These are phyloP conservation scores for Ptiloglossa arizonensis DNA, from an alignment of 1,140 invertebrate species.

Conservation along the genomic window DNA sequence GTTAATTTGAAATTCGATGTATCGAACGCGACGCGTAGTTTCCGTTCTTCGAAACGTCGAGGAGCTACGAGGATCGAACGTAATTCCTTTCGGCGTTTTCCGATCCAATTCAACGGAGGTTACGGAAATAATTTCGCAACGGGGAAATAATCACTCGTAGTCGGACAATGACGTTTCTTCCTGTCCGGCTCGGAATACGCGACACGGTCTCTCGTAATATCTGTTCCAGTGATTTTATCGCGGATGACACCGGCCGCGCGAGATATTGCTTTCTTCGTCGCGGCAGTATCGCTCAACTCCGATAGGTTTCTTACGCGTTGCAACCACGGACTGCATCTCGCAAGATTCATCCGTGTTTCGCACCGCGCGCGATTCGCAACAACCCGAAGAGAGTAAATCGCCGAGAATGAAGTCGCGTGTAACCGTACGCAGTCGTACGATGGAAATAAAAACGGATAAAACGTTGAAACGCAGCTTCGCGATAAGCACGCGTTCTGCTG, in stretches of 20 bases:
- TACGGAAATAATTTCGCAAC: neutral
- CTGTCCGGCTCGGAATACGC: neutral
- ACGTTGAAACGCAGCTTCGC: neutral
- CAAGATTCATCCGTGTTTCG: neutral
- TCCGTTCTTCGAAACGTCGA: neutral
- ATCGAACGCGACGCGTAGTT: neutral
- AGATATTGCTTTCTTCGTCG: conserved; percentile 28
- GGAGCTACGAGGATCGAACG: neutral
- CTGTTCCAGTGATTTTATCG: conserved; percentile 35
- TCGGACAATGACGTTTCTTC: neutral
- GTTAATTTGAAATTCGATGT: neutral
- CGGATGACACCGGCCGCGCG: conserved; percentile 6
- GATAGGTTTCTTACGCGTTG: conserved; percentile 10
- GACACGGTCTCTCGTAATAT: conserved; percentile 16
- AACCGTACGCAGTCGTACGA: neutral
- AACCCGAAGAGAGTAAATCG: neutral
- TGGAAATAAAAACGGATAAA: neutral
- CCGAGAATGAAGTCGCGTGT: neutral
- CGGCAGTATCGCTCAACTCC: conserved; percentile 39
- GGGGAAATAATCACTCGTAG: neutral
- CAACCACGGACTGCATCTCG: neutral
- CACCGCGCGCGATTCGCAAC: neutral
- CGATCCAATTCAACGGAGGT: neutral
- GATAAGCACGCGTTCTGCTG: neutral
- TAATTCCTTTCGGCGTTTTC: neutral